Base-by-base conservation (phyloP, 2,888 invertebrate genomes). In the Steinernema hermaphroditum region DNA sequence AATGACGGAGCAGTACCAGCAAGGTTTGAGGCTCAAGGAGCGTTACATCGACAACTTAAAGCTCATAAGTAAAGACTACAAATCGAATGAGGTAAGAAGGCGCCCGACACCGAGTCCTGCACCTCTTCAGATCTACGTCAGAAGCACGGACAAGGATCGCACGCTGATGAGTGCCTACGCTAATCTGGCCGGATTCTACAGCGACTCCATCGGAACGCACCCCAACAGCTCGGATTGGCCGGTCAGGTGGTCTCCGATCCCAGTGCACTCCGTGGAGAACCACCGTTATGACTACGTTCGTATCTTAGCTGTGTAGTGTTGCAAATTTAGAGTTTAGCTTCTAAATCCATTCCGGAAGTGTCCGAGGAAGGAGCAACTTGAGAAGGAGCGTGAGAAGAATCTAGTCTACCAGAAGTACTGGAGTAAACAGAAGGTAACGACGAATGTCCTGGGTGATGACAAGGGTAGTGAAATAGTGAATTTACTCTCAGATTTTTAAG, bases 31-130 rank as follows among this genome's bases (percentile, higher is more conserved):
- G 24, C 37, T 72, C 2, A 57, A 68, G n/a, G 49, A 68, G 37
- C 72, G 72, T 29, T 72, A 72, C 32, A 41, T 72, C 24, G 37
- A 24, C 22, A 29, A 72, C 8, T 37, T 62, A n/a, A 68, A 68
- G 27, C 41, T 68, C 9, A 12, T 72, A 22, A 68, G 44, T 6
- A 32, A 16, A 44, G 46, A 49, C 29, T 72, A 72, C 41, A 54
- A 29, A 12, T 27, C 34, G 37, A 22, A 69, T 14, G 37, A 72
- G 44, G 72, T 72, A n/a, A n/a, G n/a, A n/a, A n/a, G n/a, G n/a
- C n/a, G n/a, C n/a, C n/a, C n/a, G n/a, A n/a, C n/a, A n/a, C n/a
- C n/a, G n/a, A n/a, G n/a, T n/a, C n/a, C n/a, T n/a, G n/a, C n/a
- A n/a, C n/a, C n/a, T n/a, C n/a, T 68, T 2, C 41, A 72, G 72